Evolutionary conservation across 2,888 invertebrate genomes (phyloP).

Genomic region (Lottia gigantea): DNA sequence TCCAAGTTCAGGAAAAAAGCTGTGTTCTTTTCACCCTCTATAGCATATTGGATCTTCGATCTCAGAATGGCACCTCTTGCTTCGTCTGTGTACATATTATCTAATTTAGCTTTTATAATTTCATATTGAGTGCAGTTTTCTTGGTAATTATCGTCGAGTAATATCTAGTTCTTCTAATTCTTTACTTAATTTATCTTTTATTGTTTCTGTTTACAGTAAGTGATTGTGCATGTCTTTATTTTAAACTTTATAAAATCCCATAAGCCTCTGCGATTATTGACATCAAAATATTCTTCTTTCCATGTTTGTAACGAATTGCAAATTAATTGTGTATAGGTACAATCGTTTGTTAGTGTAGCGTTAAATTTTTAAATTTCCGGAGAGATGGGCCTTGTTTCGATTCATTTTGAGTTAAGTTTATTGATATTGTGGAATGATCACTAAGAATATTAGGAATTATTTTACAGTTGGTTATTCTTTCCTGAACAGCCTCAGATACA

Average conservation of each 20-base stretch:
- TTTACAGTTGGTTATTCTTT: background rate
- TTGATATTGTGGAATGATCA: background rate
- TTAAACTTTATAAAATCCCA: background rate
- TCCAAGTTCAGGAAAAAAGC: too few relatives aligned
- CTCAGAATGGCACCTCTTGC: too few relatives aligned
- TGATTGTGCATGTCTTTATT: background rate
- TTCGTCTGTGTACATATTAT: too few relatives aligned
- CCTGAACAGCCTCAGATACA: background rate
- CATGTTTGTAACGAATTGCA: background rate
- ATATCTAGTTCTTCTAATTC: background rate
- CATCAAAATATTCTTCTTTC: background rate
- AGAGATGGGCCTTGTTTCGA: background rate
- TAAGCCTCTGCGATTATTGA: background rate
- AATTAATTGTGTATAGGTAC: background rate
- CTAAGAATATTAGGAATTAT: background rate
- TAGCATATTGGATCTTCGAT: too few relatives aligned
- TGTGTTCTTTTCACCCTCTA: too few relatives aligned
- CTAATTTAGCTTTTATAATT: too few relatives aligned
- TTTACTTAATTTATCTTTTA: background rate
- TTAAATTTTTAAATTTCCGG: background rate
- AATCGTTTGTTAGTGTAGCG: too few relatives aligned
- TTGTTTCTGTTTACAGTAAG: constrained; percentile 5
- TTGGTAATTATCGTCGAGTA: too few relatives aligned
- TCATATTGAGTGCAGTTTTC: too few relatives aligned
- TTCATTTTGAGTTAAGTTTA: background rate